A percentile compares a stretch with the other conserved stretches of the same genome.
Conservation (phyloP, 2,888 invertebrate genomes). For the Uropetala carovei region DNA sequence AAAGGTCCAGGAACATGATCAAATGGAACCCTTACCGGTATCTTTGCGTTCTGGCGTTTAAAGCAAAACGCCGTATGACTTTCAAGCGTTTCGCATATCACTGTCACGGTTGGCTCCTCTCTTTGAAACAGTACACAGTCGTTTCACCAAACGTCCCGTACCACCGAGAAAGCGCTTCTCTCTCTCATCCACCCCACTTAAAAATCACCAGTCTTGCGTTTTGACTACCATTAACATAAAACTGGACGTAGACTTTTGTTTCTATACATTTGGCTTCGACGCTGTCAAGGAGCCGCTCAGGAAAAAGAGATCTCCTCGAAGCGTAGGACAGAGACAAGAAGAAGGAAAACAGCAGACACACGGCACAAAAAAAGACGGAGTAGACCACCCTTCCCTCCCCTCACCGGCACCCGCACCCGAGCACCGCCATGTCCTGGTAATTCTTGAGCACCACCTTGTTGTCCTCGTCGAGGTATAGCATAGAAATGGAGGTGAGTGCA, state of each 20-base stretch:
- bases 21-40: constrained; percentile 30
- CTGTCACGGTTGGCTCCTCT: constrained; percentile 37
- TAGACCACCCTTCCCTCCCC: constrained; percentile 17
- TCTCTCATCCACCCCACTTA: constrained; percentile 21
- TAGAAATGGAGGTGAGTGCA: constrained; percentile 93
- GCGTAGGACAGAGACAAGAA: constrained; percentile 28
- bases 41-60: constrained; percentile 27
- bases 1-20: constrained; percentile 54
- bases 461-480: constrained; percentile 96
- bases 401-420: constrained; percentile 97
- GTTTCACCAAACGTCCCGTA: constrained; percentile 48
- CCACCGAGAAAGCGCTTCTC: constrained; percentile 33
- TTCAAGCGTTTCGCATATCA: constrained; percentile 48
- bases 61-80: constrained; percentile 51
- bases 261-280: constrained; percentile 60
- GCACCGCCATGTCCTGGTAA: constrained; percentile 99
- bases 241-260: constrained; percentile 48
- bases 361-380: constrained; percentile 14
- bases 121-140: constrained; percentile 13
- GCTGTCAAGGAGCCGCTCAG: constrained; percentile 17
- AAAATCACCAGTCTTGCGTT: constrained; percentile 41
- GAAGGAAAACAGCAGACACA: constrained; percentile 37
- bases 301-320: constrained; percentile 45
- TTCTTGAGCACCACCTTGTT: constrained; percentile 98
- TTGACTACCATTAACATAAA: constrained; percentile 59